Conservation (phyloP, 2,888 invertebrate genomes). For the Cataglyphis cursor region DNA sequence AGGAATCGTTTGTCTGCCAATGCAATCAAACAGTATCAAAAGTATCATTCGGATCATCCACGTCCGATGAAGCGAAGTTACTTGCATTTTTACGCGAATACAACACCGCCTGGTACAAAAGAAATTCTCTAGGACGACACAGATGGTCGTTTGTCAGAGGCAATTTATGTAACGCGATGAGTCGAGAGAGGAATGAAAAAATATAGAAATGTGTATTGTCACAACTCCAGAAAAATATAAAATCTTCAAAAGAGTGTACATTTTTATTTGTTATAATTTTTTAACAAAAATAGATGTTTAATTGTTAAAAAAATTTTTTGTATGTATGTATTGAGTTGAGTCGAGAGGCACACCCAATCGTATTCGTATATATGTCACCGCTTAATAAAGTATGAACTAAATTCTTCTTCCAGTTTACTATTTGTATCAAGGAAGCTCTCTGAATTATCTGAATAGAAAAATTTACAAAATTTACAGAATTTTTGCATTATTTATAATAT, state of each 20-base stretch:
- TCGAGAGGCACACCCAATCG: background rate
- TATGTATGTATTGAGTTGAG: background rate
- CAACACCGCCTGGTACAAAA: background rate
- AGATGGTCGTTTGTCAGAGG: constrained; percentile 36
- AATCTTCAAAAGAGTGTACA: background rate
- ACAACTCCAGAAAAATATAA: constrained; percentile 46
- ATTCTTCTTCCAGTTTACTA: background rate
- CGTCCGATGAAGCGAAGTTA: constrained; percentile 40
- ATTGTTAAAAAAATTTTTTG: background rate
- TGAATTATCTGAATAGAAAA: background rate
- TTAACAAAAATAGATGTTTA: constrained; percentile 15
- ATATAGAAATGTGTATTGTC: constrained; percentile 60
- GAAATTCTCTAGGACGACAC: background rate
- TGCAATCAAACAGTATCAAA: constrained; percentile 47
- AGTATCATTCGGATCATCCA: constrained; percentile 57
- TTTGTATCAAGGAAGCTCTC: background rate
- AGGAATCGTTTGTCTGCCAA: constrained; percentile 29
- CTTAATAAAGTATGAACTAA: background rate
- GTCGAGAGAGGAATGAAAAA: constrained; percentile 59
- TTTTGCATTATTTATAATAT: background rate
- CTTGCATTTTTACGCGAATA: constrained; percentile 52
- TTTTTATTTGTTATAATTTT: background rate
- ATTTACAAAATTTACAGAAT: background rate
- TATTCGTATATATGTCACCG: background rate
- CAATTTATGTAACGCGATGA: constrained; percentile 39